A percentile compares a stretch with the other conserved stretches of the same genome.
These are phyloP conservation scores for Babylonia areolata DNA, from an alignment of 1,140 invertebrate genomes.

Conservation along the genomic window DNA sequence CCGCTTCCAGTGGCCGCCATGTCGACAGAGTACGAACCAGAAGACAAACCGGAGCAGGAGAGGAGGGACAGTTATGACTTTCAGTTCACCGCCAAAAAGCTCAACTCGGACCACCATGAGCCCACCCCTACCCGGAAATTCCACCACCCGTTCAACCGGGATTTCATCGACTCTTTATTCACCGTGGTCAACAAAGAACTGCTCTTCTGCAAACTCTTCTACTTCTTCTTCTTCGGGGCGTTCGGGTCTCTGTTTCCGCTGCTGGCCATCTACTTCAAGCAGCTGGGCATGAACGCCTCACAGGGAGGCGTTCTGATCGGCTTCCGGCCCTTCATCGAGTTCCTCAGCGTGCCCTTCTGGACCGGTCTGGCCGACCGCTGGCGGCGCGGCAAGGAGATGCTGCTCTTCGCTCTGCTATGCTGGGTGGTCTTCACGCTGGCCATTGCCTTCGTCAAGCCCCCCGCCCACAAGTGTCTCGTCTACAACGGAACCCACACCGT, in stretches of 20 bases:
- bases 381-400: constrained; percentile 81
- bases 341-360: constrained; percentile 98
- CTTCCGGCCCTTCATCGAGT: constrained; percentile 95
- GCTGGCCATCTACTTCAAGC: constrained; percentile 98
- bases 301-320: constrained; percentile 90
- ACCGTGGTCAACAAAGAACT: constrained; percentile 71
- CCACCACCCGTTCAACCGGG: constrained; percentile 80
- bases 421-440: constrained; percentile 98
- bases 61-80: constrained; percentile 34
- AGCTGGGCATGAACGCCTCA: constrained; percentile 97
- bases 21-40: constrained; percentile 58
- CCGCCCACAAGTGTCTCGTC: constrained; percentile 88
- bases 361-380: constrained; percentile 90
- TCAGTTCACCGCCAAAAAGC: constrained; percentile 34
- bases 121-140: constrained; percentile 68
- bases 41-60: constrained; percentile 51
- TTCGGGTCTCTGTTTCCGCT: constrained; percentile 98
- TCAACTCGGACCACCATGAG: constrained; percentile 45
- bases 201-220: constrained; percentile 82
- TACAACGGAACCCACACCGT: constrained; percentile 83
- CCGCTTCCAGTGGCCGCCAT: constrained; percentile 30
- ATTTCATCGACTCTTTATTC: constrained; percentile 69
- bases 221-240: constrained; percentile 99
- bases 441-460: constrained; percentile 95
- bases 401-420: constrained; percentile 92